Base-by-base conservation (phyloP, 2,113 vertebrate species). In the Tachysurus vachellii region DNA sequence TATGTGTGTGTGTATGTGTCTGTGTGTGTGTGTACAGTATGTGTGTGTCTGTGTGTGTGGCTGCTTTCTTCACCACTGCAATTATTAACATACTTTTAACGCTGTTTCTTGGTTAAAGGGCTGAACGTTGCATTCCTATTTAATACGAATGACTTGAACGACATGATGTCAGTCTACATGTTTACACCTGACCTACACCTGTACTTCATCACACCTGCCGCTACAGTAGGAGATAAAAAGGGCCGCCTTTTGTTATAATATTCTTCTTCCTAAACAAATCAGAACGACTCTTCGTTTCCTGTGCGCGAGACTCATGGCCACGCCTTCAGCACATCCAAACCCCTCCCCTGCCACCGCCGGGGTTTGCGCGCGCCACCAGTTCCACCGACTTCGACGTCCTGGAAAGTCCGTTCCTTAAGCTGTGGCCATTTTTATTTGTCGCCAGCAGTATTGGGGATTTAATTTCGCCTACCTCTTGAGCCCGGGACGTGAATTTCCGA, bases 401-500 rank as follows among this genome's bases (percentile, higher is more conserved):
- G 73, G 11, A 59, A 59, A 42, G 76, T 56, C 53, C 16, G n/a
- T n/a, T 79, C 53, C n/a, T 79, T n/a, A 53, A 14, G 76, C 76
- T 56, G 76, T 19, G 76, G n/a, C n/a, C n/a, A 10, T 57, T 56
- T 59, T 2, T 12, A 3, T 42, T 42, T 71, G 36, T 23, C 31
- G 0, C 54, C 54, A 3, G 2, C 17, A 16, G 53, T 21, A 19
- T 23, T 31, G 14, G 9, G 79, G 79, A 80, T 59, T 59, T 80
- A 59, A 80, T 57, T 80, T 42, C 28, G 13, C 10, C n/a, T 42
- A 28, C 79, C 54, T 56, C 50, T 17, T 21, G 3, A 11, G 79
- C 54, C 79, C 79, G 28, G 79, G 54, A 80, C 79, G n/a, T 42
- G 54, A 59, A 36, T 80, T 59, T 62, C 44, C 42, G 61, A 64